Evolutionary conservation across 2,888 invertebrate species (phyloP), one percentile per base, ranked within the genome.

Genomic region (Phyto melanocephala): DNA sequence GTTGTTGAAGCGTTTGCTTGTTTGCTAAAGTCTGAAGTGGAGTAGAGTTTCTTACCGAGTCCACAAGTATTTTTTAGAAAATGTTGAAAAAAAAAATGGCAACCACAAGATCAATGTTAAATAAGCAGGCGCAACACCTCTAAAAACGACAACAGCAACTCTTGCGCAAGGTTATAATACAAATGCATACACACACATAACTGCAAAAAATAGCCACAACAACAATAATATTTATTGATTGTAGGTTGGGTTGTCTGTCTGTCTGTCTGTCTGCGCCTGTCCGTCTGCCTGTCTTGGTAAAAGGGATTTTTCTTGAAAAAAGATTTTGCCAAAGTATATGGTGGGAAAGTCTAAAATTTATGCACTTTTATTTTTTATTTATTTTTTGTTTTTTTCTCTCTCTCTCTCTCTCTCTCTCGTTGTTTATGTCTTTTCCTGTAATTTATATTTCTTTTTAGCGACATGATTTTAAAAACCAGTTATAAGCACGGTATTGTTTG

Each of bases 341-440:
- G 79, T 82, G 81, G 78, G 79, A 82, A 82, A 75, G 70, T 82
- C 78, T 75, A 70, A 75, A 79, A 75, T 75, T 47, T 71, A 82
- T 78, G 81, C 74, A 71, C 42, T 74, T 78, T 72, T 67, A n/a
- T n/a, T n/a, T n/a, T n/a, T n/a, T n/a, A n/a, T n/a, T n/a, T n/a
- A 65, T 47, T 24, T 11, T 2, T 11, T 22, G 35, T 35, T 65
- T 28, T 60, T 56, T 47, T 33, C 5, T 20, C 13, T 35, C 11
- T 37, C 13, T 28, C 22, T 45, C 3, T 37, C 5, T n/a, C n/a
- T n/a, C n/a, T 15, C 5, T 11, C n/a, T 13, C 10, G 50, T 67
- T 17, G 13, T 33, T 54, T 13, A 54, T 2, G 11, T 40, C n/a
- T n/a, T n/a, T n/a, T n/a, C n/a, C n/a, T n/a, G n/a, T 40, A 10